These are phyloP conservation scores for Fragum fragum DNA, from an alignment of 2,888 invertebrate species.

Conservation along the genomic window DNA sequence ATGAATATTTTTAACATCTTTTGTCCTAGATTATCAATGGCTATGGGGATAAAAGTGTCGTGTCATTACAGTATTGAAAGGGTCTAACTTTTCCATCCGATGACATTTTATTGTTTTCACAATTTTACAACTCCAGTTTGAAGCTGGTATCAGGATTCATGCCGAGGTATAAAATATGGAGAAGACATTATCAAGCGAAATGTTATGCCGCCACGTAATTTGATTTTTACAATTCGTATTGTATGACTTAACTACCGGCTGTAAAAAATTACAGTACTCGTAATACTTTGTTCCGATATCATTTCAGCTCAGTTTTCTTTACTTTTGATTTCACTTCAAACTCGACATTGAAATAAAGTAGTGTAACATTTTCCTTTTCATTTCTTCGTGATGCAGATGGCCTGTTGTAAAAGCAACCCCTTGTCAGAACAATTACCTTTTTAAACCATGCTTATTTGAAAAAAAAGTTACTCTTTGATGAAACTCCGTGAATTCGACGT, in stretches of 20 bases:
- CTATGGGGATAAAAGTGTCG: too few relatives aligned
- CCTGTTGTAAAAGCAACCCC: too few relatives aligned
- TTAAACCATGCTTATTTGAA: too few relatives aligned
- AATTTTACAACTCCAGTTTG: constrained; percentile 18
- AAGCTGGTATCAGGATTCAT: constrained; percentile 11
- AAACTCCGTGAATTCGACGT: too few relatives aligned
- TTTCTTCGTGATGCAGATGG: too few relatives aligned
- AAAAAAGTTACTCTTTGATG: too few relatives aligned
- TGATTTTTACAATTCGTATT: constrained; percentile 19
- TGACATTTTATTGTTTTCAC: background rate
- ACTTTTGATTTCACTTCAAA: background rate
- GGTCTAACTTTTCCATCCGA: background rate
- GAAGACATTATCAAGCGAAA: constrained; percentile 50
- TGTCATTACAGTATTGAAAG: background rate
- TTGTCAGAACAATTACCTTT: too few relatives aligned
- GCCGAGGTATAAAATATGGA: background rate
- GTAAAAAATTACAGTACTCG: constrained; percentile 11
- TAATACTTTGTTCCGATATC: background rate
- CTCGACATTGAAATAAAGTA: background rate
- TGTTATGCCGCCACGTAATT: constrained; percentile 30
- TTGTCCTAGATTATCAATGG: too few relatives aligned
- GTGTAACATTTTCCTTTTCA: too few relatives aligned
- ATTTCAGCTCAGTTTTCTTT: background rate
- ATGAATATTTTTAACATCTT: too few relatives aligned
- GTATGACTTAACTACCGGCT: constrained; percentile 24